phyloP scores from a whole-genome alignment of 2,797 vertebrate genomes.

The Hippocampus kuda region DNA sequence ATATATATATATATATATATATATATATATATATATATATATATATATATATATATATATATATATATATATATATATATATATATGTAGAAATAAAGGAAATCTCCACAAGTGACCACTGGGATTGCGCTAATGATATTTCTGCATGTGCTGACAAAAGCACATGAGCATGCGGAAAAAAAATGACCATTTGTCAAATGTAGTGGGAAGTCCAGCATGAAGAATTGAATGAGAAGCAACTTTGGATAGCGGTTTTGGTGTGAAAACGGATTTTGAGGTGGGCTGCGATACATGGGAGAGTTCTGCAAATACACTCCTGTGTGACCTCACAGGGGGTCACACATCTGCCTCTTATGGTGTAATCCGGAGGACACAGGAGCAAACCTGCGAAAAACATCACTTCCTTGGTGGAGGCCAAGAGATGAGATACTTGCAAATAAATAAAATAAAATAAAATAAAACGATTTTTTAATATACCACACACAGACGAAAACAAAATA shows the following conservation, averaged over 20 bases:
- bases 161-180: slow-evolving; percentile 18
- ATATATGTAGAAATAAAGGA: slow-evolving; percentile 36
- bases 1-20: no score
- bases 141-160: slow-evolving; percentile 22
- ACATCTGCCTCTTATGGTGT: background rate
- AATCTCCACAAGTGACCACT: slow-evolving; percentile 49
- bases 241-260: background rate
- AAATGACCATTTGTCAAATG: slow-evolving; percentile 5
- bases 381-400: background rate
- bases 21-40: no score
- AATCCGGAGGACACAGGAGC: background rate
- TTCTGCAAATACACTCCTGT: background rate
- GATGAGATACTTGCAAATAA: background rate
- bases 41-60: no score
- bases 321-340: background rate
- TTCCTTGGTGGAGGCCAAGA: background rate
- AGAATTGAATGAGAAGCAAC: background rate
- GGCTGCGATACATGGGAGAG: background rate
- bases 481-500: no score
- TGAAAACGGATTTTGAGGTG: background rate
- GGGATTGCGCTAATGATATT: slow-evolving; percentile 51
- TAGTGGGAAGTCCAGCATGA: background rate
- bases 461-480: no score
- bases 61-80: no score
- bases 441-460: no score